A percentile compares a stretch with the other conserved stretches of the same genome.
phyloP scores from a whole-genome alignment of 2,888 invertebrate species.

The Ephialtes manifestator region DNA sequence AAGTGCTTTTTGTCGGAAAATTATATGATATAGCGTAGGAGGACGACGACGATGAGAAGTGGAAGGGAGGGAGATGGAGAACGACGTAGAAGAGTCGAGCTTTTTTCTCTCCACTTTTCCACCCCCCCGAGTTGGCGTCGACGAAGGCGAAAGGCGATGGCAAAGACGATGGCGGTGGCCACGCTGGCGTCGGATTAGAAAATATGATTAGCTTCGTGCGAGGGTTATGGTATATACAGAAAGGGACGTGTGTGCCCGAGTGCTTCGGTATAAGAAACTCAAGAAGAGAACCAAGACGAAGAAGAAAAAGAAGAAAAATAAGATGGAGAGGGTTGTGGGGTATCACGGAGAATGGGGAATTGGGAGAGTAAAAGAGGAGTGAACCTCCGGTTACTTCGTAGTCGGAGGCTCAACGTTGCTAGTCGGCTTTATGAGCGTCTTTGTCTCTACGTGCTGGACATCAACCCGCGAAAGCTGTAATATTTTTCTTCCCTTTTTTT shows the following conservation, averaged over 20 bases:
- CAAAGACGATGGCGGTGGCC: slow-evolving; percentile 63
- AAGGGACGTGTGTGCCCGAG: slow-evolving; percentile 67
- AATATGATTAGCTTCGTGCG: slow-evolving; percentile 84
- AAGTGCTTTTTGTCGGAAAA: slow-evolving; percentile 85
- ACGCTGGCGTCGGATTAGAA: slow-evolving; percentile 82
- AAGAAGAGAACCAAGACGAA: slow-evolving; percentile 72
- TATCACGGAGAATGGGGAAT: slow-evolving; percentile 67
- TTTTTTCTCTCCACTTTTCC: slow-evolving; percentile 66
- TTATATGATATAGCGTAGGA: slow-evolving; percentile 82
- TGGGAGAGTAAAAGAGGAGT: slow-evolving; percentile 63
- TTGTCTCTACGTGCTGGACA: slow-evolving; percentile 77
- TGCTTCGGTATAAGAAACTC: slow-evolving; percentile 67
- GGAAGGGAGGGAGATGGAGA: slow-evolving; percentile 50
- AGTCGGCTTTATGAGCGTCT: slow-evolving; percentile 79
- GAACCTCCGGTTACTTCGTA: slow-evolving; percentile 65
- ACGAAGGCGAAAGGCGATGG: slow-evolving; percentile 56
- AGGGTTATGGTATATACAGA: slow-evolving; percentile 75
- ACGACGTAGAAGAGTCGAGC: slow-evolving; percentile 72
- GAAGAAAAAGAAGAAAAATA: slow-evolving; percentile 57
- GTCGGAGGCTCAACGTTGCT: slow-evolving; percentile 67
- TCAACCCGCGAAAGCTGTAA: slow-evolving; percentile 40
- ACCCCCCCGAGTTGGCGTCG: slow-evolving; percentile 44
- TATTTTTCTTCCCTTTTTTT: slow-evolving; percentile 22
- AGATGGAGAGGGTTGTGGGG: slow-evolving; percentile 33
- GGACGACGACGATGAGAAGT: slow-evolving; percentile 60